These are phyloP conservation scores for Noctua fimbriata DNA, from an alignment of 2,888 invertebrate species.

Conservation along the genomic window DNA sequence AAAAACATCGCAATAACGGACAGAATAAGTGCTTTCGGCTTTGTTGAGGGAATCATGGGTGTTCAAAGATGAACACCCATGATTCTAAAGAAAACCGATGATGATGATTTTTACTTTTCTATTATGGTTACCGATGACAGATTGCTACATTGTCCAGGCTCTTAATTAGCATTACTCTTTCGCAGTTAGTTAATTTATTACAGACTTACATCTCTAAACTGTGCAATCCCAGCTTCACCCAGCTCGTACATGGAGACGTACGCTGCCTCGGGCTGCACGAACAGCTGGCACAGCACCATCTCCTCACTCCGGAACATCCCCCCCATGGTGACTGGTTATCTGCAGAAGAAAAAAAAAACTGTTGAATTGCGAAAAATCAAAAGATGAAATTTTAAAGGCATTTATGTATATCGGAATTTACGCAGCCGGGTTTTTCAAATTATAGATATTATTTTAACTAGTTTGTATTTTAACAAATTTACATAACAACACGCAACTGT, in stretches of 20 bases:
- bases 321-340: constrained; percentile 75
- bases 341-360: constrained; percentile 22
- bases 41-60: too few relatives aligned
- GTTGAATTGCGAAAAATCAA: background rate
- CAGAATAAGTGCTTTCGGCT: too few relatives aligned
- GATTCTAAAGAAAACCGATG: background rate
- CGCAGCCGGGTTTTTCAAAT: background rate
- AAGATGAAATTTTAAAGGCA: background rate
- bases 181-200: background rate
- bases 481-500: background rate
- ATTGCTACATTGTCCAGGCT: background rate
- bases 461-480: background rate
- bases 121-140: background rate
- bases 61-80: background rate
- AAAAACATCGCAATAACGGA: too few relatives aligned
- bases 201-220: constrained; percentile 93
- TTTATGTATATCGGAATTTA: background rate
- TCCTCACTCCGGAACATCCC: constrained; percentile 92
- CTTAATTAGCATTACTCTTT: background rate
- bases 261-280: constrained; percentile 93
- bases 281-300: constrained; percentile 93
- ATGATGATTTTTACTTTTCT: background rate
- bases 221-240: constrained; percentile 93
- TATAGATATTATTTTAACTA: background rate
- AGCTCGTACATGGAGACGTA: constrained; percentile 93